Percentiles rank a stretch among this genome's conserved stretches.
Evolutionary conservation across 2,888 invertebrate species (phyloP).

Genomic region (Gryllus longicercus): DNA sequence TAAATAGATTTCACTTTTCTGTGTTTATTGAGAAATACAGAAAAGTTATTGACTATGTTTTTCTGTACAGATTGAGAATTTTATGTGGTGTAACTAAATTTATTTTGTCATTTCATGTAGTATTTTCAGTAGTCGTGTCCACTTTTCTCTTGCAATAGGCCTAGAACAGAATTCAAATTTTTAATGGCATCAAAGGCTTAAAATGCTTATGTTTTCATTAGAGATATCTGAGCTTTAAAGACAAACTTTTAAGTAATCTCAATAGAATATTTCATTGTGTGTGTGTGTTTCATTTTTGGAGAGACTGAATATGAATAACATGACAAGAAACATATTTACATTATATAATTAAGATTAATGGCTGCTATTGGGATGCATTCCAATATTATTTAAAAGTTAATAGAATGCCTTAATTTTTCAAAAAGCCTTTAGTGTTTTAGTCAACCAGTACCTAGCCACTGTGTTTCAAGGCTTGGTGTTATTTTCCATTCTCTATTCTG

Average conservation of each 20-base stretch:
- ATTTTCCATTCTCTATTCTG: not conserved
- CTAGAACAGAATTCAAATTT: not conserved
- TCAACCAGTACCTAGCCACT: constrained; percentile 8
- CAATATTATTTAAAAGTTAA: not conserved
- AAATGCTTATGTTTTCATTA: not conserved
- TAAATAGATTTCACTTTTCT: no score
- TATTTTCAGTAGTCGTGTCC: not conserved
- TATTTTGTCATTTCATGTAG: no score
- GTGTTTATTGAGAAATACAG: no score
- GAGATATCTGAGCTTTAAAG: not conserved
- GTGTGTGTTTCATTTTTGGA: not conserved
- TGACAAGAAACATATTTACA: not conserved
- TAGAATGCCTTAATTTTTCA: constrained; percentile 1
- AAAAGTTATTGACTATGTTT: no score
- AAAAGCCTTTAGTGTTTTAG: not conserved
- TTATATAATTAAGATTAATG: not conserved
- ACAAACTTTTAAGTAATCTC: not conserved
- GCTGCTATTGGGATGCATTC: constrained; percentile 3
- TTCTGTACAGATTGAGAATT: no score
- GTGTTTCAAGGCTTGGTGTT: constrained; percentile 17
- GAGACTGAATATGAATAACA: constrained; percentile 2
- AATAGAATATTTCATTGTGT: not conserved
- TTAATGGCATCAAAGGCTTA: not conserved
- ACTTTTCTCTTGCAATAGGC: constrained; percentile 3
- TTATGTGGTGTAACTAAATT: no score